Evolutionary conservation across 2,888 invertebrate genomes (phyloP).

Genomic region (Synergus gifuensis): DNA sequence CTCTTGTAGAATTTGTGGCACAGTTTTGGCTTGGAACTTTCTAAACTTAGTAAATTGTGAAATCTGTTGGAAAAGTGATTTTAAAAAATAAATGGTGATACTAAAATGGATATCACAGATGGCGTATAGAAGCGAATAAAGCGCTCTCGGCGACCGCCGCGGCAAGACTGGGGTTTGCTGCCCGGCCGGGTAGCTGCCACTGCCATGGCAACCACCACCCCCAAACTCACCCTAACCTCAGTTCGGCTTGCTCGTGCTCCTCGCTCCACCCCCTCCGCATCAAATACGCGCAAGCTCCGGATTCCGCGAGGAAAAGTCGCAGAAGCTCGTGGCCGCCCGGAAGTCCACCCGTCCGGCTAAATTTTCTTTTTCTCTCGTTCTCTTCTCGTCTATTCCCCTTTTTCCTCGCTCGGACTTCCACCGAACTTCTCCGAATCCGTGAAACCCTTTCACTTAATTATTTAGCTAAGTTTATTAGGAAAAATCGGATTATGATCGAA

Average conservation of each 20-base stretch:
- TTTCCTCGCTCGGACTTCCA: not conserved
- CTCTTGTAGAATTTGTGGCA: not conserved
- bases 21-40: not conserved
- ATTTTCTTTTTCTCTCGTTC: constrained; percentile 33
- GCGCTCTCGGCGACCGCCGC: constrained; percentile 72
- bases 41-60: not conserved
- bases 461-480: not conserved
- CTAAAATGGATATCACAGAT: constrained; percentile 42
- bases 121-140: constrained; percentile 49
- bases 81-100: not conserved
- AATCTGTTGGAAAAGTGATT: not conserved
- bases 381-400: constrained; percentile 10
- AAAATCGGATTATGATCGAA: not conserved
- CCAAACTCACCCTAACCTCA: constrained; percentile 64
- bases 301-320: constrained; percentile 65
- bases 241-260: constrained; percentile 53
- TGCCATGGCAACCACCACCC: constrained; percentile 69
- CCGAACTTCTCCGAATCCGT: not conserved
- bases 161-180: constrained; percentile 75
- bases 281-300: constrained; percentile 73
- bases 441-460: constrained; percentile 25
- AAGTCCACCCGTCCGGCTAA: constrained; percentile 47
- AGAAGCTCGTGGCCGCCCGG: constrained; percentile 63
- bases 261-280: constrained; percentile 66
- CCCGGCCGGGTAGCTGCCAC: constrained; percentile 77